phyloP scores from a whole-genome alignment of 2,888 invertebrate genomes.

The Aspidapion aeneum region DNA sequence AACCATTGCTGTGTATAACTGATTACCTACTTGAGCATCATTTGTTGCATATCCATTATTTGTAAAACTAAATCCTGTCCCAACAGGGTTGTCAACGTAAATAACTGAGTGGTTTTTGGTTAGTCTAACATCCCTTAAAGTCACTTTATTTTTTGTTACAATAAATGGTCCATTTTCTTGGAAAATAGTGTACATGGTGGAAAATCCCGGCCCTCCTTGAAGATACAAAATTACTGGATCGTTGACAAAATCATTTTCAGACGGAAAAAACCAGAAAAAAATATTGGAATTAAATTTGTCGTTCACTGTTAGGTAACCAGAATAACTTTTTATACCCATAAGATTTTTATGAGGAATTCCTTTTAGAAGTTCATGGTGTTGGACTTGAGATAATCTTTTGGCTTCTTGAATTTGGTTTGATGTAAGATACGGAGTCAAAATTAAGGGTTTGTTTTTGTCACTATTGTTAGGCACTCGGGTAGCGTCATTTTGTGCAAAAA shows the following conservation, averaged over 20 bases:
- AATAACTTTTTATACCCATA: constrained; percentile 59
- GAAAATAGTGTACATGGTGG: constrained; percentile 72
- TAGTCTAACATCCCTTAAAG: constrained; percentile 74
- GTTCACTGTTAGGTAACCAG: constrained; percentile 78
- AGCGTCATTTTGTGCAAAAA: no score
- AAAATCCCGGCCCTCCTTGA: constrained; percentile 77
- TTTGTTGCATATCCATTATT: constrained; percentile 73
- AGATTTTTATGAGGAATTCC: background rate
- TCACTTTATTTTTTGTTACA: constrained; percentile 35
- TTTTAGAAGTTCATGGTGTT: no score
- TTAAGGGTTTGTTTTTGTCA: background rate
- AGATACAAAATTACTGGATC: constrained; percentile 77
- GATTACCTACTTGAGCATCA: constrained; percentile 74
- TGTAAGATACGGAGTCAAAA: background rate
- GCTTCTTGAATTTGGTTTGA: background rate
- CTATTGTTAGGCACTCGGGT: no score
- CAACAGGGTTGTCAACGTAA: constrained; percentile 89
- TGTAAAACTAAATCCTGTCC: constrained; percentile 87
- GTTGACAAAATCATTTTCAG: constrained; percentile 48
- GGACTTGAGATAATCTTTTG: background rate
- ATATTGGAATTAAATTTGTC: constrained; percentile 68
- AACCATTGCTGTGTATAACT: constrained; percentile 69
- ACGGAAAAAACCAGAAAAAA: constrained; percentile 88
- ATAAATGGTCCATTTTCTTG: constrained; percentile 68
- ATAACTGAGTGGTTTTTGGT: constrained; percentile 72